Evolutionary conservation across 2,888 invertebrate genomes (phyloP).

Genomic region (Listrodromus nycthemerus): DNA sequence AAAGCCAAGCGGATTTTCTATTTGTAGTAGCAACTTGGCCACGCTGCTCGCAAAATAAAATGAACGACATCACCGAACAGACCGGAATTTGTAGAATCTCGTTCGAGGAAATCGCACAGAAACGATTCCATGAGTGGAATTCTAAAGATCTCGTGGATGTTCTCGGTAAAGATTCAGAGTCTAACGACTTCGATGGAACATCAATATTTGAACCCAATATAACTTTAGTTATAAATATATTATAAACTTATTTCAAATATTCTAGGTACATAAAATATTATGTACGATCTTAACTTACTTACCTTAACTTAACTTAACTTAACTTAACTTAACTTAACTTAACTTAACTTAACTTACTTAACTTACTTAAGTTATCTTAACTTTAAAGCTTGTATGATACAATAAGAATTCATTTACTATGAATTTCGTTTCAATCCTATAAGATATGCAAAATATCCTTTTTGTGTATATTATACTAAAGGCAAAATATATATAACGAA

Average conservation of each 20-base stretch:
- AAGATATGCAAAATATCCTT: too few relatives aligned
- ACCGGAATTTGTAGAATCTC: conserved; percentile 48
- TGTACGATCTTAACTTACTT: too few relatives aligned
- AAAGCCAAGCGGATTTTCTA: conserved; percentile 40
- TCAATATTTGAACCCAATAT: too few relatives aligned
- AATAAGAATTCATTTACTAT: not conserved
- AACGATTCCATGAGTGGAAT: not conserved
- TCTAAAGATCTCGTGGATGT: not conserved
- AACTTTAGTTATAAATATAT: too few relatives aligned
- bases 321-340: too few relatives aligned
- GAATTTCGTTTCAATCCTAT: not conserved
- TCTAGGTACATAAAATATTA: too few relatives aligned
- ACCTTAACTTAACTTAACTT: too few relatives aligned
- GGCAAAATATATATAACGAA: not conserved
- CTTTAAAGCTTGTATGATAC: not conserved
- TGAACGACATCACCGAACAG: conserved; percentile 27
- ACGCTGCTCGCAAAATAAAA: conserved; percentile 3
- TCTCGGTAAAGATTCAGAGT: not conserved
- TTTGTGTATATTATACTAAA: not conserved
- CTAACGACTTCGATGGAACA: too few relatives aligned
- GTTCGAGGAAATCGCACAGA: not conserved
- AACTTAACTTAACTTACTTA: too few relatives aligned
- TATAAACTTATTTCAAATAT: too few relatives aligned
- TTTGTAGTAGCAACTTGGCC: conserved; percentile 48
- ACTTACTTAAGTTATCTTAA: too few relatives aligned